Evolutionary conservation across 2,797 vertebrate species (phyloP).

Genomic region (Lacerta viridis): DNA sequence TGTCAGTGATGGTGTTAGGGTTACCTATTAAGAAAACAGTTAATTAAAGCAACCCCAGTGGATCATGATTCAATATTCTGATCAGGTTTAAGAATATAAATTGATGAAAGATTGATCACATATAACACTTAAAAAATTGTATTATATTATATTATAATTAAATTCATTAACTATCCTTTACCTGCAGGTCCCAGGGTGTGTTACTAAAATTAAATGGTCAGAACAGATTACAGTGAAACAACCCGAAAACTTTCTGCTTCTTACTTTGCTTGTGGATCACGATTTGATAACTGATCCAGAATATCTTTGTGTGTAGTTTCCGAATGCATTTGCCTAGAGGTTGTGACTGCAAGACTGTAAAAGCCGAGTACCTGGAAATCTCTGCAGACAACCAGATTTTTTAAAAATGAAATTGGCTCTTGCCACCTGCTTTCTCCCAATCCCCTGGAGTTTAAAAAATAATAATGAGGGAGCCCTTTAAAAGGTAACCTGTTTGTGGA

Average conservation of each 20-base stretch:
- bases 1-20: slow-evolving; percentile 6
- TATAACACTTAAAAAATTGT: background rate
- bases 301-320: background rate
- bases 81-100: slow-evolving; percentile 35
- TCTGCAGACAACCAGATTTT: too few species aligned
- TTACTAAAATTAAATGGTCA: too few species aligned
- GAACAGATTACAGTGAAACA: background rate
- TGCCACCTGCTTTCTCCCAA: background rate
- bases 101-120: slow-evolving; percentile 41
- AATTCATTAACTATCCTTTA: too few species aligned
- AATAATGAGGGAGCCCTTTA: background rate
- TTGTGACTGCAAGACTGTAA: background rate
- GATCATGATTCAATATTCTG: background rate
- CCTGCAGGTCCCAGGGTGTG: too few species aligned
- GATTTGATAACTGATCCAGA: background rate
- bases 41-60: slow-evolving; percentile 22
- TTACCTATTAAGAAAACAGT: slow-evolving; percentile 38
- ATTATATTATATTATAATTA: too few species aligned
- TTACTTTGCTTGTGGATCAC: slow-evolving; percentile 3
- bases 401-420: background rate
- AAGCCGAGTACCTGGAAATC: background rate
- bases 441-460: background rate
- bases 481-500: too few species aligned
- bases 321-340: background rate
- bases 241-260: background rate